These are phyloP conservation scores for Sitodiplosis mosellana DNA, from an alignment of 1,140 invertebrate genomes.

Conservation along the genomic window DNA sequence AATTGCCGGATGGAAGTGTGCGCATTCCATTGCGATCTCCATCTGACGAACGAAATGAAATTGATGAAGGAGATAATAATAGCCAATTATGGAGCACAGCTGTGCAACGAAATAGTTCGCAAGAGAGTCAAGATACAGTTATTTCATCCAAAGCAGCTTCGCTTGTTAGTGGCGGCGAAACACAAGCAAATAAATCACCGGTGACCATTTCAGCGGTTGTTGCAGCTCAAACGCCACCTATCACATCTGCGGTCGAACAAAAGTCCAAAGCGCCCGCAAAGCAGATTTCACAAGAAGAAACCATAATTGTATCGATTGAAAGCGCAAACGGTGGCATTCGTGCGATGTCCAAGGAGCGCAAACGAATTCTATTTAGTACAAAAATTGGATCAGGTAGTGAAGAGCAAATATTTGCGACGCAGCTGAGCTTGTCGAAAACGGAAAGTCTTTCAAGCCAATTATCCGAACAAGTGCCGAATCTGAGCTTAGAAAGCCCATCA, in stretches of 20 bases:
- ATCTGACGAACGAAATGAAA: not conserved
- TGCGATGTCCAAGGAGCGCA: constrained; percentile 15
- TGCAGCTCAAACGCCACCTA: constrained; percentile 9
- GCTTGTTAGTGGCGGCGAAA: not conserved
- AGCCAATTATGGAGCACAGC: constrained; percentile 18
- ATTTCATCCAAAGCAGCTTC: constrained; percentile 6
- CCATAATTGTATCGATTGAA: not conserved
- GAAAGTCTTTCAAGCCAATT: constrained; percentile 28
- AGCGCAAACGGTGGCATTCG: not conserved
- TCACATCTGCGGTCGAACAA: constrained; percentile 6
- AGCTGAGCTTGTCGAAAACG: constrained; percentile 28
- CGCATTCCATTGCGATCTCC: constrained; percentile 9
- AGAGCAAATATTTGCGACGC: constrained; percentile 26
- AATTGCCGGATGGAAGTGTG: constrained; percentile 19
- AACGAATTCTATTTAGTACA: constrained; percentile 25
- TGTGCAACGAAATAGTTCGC: constrained; percentile 18
- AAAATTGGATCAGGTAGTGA: constrained; percentile 25
- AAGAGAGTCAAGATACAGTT: constrained; percentile 17
- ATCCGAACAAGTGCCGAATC: constrained; percentile 20
- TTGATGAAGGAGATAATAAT: constrained; percentile 12
- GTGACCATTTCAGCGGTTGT: constrained; percentile 5
- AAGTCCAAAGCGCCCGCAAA: constrained; percentile 2
- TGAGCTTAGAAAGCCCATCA: constrained; percentile 5
- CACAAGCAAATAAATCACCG: not conserved
- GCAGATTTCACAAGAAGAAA: constrained; percentile 10